Percentiles rank a stretch among this genome's conserved stretches.
Conservation (phyloP, 2,888 invertebrate species). For the Eurytoma californica region DNA sequence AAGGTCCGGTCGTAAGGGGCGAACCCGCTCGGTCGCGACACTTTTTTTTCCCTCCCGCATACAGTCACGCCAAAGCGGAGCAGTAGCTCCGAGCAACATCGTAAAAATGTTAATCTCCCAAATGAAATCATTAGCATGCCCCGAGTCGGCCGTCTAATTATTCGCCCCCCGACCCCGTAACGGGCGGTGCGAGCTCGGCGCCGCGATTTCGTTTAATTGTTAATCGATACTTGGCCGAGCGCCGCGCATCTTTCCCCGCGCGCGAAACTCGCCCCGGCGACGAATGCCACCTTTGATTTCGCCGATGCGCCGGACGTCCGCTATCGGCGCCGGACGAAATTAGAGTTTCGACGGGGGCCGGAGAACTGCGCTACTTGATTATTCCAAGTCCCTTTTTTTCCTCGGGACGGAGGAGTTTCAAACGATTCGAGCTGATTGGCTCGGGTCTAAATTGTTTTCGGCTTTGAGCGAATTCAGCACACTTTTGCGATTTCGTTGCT, state of each 20-base stretch:
- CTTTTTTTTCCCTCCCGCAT: conserved; percentile 20
- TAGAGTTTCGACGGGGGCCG: conserved; percentile 6
- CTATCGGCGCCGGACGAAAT: conserved; percentile 12
- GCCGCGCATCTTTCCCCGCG: conserved; percentile 37
- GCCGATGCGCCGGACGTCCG: conserved; percentile 21
- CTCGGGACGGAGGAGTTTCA: no score
- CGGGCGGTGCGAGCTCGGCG: neutral
- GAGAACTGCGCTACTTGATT: neutral
- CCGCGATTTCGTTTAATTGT: conserved; percentile 46
- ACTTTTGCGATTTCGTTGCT: no score
- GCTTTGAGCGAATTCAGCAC: no score
- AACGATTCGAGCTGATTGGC: no score
- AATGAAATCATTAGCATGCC: conserved; percentile 56
- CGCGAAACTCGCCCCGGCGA: neutral
- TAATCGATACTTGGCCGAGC: conserved; percentile 53
- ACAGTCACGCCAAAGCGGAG: conserved; percentile 7
- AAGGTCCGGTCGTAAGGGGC: no score
- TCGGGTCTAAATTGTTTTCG: no score
- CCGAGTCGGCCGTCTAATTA: conserved; percentile 40
- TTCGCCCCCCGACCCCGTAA: neutral
- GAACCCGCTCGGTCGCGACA: no score
- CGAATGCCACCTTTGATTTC: conserved; percentile 34
- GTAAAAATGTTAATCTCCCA: conserved; percentile 54
- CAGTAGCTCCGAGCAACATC: conserved; percentile 13
- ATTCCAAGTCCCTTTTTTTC: conserved; percentile 7